Percentiles rank a stretch among this genome's conserved stretches.
phyloP scores from a whole-genome alignment of 2,888 invertebrate species.

The Stenodema calcarata region DNA sequence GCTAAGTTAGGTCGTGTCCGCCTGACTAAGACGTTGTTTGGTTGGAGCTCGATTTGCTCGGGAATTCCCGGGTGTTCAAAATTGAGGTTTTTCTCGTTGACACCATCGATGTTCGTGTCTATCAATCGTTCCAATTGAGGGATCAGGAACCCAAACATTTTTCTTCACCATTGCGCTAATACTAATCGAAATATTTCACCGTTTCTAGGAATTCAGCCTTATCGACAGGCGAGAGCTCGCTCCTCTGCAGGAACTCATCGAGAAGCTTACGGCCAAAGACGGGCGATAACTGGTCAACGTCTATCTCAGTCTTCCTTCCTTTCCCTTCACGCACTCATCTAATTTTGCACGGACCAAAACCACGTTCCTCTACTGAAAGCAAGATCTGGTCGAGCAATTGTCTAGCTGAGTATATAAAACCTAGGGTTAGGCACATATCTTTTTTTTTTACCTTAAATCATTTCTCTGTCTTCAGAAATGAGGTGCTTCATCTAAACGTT shows the following conservation, averaged over 20 bases:
- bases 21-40: too few species aligned
- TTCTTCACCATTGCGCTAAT: too few species aligned
- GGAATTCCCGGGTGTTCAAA: too few species aligned
- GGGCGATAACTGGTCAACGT: conserved; percentile 67
- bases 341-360: conserved; percentile 45
- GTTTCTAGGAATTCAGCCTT: conserved; percentile 86
- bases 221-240: conserved; percentile 96
- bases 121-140: too few species aligned
- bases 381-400: conserved; percentile 44
- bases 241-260: conserved; percentile 96
- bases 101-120: too few species aligned
- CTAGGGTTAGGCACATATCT: conserved; percentile 34
- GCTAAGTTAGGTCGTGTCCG: too few species aligned
- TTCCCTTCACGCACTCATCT: conserved; percentile 9
- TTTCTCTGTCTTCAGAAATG: conserved; percentile 12
- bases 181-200: neutral
- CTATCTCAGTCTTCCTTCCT: neutral
- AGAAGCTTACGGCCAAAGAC: conserved; percentile 90
- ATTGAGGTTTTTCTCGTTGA: too few species aligned
- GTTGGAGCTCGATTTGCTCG: too few species aligned
- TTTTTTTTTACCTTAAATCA: conserved; percentile 1
- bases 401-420: conserved; percentile 1
- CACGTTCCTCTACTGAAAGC: conserved; percentile 44
- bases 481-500: conserved; percentile 31
- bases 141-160: too few species aligned